Evolutionary conservation across 2,113 vertebrate genomes (phyloP), one percentile per base, ranked within the genome.

Genomic region (Heteronetta atricapilla): DNA sequence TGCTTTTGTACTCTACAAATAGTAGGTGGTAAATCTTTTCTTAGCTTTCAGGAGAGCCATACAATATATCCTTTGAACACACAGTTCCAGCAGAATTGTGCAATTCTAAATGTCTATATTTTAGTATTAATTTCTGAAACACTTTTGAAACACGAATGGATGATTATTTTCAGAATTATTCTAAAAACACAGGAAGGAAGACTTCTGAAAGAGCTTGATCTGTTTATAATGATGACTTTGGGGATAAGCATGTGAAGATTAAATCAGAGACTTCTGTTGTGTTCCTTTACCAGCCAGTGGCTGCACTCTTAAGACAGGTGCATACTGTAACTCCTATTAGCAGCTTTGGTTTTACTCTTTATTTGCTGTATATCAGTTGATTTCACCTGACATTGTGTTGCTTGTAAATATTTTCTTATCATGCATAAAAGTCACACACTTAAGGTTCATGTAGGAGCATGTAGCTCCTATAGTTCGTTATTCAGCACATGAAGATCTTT

Each of bases 371-470:
- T 12, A n/a, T 31, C 80, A 28, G 3, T 0, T 34, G n/a, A 40
- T 50, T 16, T 82, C 64, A 42, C 64, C 52, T 23, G 11, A 62
- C 25, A 44, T 3, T 38, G 62, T 19, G 40, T 0, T 66, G 59
- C 29, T 67, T 64, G 3, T 7, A 29, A 46, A 19, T 17, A 7
- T 25, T 17, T 63, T 38, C 29, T 20, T 83, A 46, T 33, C 62
- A 59, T 3, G 16, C 12, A 5, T 2, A 2, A 1, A 6, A 60
- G 25, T 6, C 40, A 50, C 48, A 6, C 58, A 14, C 31, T 56
- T 33, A 10, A 59, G 28, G 60, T 11, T 40, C 60, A 20, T 0
- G 5, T n/a, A n/a, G n/a, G 73, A 1, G 4, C 48, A 13, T 0
- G 0, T 4, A 68, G 8, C 74, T 28, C 73, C 31, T 21, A 17